Base-by-base conservation (phyloP, 2,797 vertebrate genomes). In the Poecilia picta region DNA sequence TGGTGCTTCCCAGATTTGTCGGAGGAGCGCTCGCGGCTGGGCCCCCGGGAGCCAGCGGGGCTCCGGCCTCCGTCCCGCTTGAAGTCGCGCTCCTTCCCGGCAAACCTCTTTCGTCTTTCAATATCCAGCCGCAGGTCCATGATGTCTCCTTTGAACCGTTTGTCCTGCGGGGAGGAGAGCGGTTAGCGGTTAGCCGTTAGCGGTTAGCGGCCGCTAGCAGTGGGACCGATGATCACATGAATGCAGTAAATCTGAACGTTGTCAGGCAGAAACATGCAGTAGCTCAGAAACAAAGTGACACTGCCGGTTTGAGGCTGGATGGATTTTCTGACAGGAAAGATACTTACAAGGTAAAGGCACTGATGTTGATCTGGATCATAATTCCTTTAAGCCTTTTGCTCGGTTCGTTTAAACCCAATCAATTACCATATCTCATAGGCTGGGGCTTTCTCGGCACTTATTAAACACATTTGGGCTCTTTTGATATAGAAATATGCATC, bases 381-480 rank as follows among this genome's bases (percentile, higher is more conserved):
- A 97, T 97, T 97, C 97, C 96, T 96, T 97, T 97, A 94, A 96
- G 95, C 93, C 95, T 95, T 33, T 95, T 96, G 93, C 93, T 94
- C 89, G 93, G 92, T 89, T 94, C 90, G 94, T 95, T 93, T 86
- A 97, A 96, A 98, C 97, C 95, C 97, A 98, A 97, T 91, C 94
- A 96, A 94, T 98, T 98, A 99, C 97, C 98, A 98, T 98, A 98
- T 97, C 97, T 98, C 96, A 98, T 98, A 98, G 92, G 95, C 93
- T 92, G 89, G 89, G 91, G 90, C 92, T 94, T 90, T 90, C 89
- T 93, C 89, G 95, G 94, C 87, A 93, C 93, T 94, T 95, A 95
- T 89, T 90, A 97, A 97, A 98, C 97, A 97, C 97, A 98, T 96
- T 97, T 96, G 96, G 97, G 96, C 95, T 98, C 97, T 97, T 97